A percentile compares a stretch with the other conserved stretches of the same genome.
Conservation (phyloP, 2,888 invertebrate species). For the Sialis fuliginosa region DNA sequence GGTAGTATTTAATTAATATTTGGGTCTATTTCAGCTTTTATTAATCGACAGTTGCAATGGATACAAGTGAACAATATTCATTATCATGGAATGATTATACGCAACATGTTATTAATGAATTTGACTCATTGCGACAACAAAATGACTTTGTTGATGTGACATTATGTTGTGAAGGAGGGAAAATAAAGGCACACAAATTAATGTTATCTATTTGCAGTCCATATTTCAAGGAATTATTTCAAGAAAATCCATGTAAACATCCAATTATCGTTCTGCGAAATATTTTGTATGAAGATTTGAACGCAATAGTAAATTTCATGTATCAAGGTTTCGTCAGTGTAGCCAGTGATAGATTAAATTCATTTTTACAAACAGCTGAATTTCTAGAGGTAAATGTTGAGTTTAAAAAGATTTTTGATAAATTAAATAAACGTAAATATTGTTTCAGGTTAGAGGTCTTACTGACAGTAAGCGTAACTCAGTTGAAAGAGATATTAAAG, state of each 20-base stretch:
- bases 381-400: slow-evolving; percentile 24
- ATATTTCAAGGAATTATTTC: slow-evolving; percentile 54
- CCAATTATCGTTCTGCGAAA: slow-evolving; percentile 67
- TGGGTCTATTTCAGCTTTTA: not conserved
- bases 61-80: slow-evolving; percentile 44
- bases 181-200: slow-evolving; percentile 72
- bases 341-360: slow-evolving; percentile 58
- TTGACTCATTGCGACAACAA: slow-evolving; percentile 50
- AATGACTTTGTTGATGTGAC: slow-evolving; percentile 70
- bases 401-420: no score
- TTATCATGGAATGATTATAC: slow-evolving; percentile 78
- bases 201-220: slow-evolving; percentile 69
- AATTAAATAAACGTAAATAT: not conserved
- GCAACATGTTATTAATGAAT: slow-evolving; percentile 60
- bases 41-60: not conserved
- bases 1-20: no score
- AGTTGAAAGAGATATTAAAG: not conserved
- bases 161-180: slow-evolving; percentile 66
- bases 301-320: slow-evolving; percentile 65
- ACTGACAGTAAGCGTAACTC: slow-evolving; percentile 31
- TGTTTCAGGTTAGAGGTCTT: slow-evolving; percentile 49
- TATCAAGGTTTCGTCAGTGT: slow-evolving; percentile 72
- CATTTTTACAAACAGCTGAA: slow-evolving; percentile 62
- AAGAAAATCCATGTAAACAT: slow-evolving; percentile 65
- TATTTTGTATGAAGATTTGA: slow-evolving; percentile 58